phyloP scores from a whole-genome alignment of 2,888 invertebrate species.

The Himalopsyche tibetana region DNA sequence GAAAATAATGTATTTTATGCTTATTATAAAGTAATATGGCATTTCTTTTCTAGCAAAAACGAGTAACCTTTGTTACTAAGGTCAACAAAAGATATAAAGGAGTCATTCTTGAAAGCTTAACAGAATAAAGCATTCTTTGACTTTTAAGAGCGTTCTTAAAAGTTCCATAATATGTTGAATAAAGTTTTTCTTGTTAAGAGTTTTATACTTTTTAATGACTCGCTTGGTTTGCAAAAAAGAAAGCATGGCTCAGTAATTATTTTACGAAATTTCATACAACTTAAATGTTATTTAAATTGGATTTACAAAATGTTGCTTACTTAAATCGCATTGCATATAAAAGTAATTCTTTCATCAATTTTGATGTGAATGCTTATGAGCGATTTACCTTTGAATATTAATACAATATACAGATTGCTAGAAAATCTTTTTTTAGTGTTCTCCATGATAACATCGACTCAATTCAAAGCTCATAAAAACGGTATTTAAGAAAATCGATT shows the following conservation, averaged over 20 bases:
- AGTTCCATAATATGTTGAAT: conserved; percentile 17
- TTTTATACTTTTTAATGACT: conserved; percentile 33
- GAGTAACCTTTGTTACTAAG: neutral
- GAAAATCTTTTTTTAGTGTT: no score
- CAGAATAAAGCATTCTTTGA: conserved; percentile 39
- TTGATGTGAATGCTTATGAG: no score
- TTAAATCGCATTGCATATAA: neutral
- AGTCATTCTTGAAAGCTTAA: conserved; percentile 36
- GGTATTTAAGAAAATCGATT: no score
- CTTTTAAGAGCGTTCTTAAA: conserved; percentile 6
- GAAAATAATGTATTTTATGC: neutral
- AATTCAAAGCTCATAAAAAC: no score
- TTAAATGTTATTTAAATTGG: conserved; percentile 10
- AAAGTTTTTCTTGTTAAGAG: conserved; percentile 34
- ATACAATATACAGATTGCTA: no score
- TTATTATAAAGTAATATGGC: no score
- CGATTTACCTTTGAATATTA: no score
- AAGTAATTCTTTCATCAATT: no score
- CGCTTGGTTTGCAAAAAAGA: conserved; percentile 19
- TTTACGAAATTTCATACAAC: neutral
- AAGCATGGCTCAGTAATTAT: conserved; percentile 21
- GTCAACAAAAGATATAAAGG: conserved; percentile 18
- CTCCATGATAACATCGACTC: no score
- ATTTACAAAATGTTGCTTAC: neutral
- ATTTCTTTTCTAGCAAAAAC: neutral